Evolutionary conservation across 92 coral and sea anemone genomes (phyloP), one percentile per base, ranked within the genome.

Genomic region (Metridium senile): DNA sequence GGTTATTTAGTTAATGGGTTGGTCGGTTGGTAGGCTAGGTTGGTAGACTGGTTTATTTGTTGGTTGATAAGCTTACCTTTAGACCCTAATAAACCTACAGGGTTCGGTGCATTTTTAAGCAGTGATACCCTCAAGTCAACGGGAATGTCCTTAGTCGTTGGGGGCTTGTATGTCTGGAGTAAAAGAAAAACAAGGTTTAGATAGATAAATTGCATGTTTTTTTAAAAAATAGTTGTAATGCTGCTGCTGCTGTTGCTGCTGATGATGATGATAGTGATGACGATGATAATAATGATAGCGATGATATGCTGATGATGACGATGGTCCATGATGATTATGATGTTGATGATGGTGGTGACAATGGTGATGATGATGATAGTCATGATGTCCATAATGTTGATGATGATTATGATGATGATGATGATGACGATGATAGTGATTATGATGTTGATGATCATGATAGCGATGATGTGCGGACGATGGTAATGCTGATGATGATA

Each of bases 91-190:
- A 89, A 56, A 0, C 94, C 94, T 16, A 77, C 46, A 1, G 90
- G 91, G 47, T 89, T 89, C 2, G 94, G 90, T n/a, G 88, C 71
- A 68, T 89, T 66, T 71, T 82, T 82, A 19, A 83, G 81, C 4
- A 89, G 86, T 9, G 88, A 72, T 30, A 89, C 90, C 39, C 94
- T 67, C 62, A 89, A 61, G 61, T 89, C 94, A 1, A 86, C 81
- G 10, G 94, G 94, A 49, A 89, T 89, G 74, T 89, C 94, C 62
- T 90, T 82, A 27, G 91, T 70, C 51, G 84, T 79, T 2, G 91
- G 94, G 9, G 94, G 94, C 47, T 86, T 70, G 84, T 86, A 89
- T 7, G 76, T 75, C 94, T 86, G 58, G 25, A 28, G 9, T 28
- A 67, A 18, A 67, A 67, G 4, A 33, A 67, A 19, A 33, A 9